Evolutionary conservation across 2,888 invertebrate species (phyloP), one percentile per base, ranked within the genome.

Genomic region (Xestia rhomboidea): DNA sequence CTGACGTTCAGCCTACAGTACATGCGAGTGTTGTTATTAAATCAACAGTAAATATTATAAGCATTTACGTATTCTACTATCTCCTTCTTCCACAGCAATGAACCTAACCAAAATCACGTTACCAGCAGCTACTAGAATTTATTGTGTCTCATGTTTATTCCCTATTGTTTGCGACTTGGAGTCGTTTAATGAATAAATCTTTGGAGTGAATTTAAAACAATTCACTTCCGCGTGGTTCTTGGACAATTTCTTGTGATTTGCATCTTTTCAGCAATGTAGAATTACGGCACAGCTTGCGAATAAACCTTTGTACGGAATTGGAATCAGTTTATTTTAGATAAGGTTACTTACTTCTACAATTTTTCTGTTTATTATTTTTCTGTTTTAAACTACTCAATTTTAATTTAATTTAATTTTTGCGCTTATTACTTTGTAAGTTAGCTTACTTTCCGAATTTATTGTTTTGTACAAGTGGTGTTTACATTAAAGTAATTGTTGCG

Each of bases 171-270:
- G 64, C 70, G 70, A 81, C 63, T 63, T 71, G 66, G 54, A 77
- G 51, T 74, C 71, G 63, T 76, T 81, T 72, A 77, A 85, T 85
- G 69, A 83, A 83, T 83, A 85, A 83, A 85, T 83, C 77, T 83
- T 67, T 67, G 77, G 62, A 84, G 72, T 84, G 81, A 84, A 85
- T 77, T 83, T 72, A 85, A 85, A 85, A 83, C 77, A 85, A 85
- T 85, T 83, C 74, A 85, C 85, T 85, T 69, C 69, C 66, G 73
- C 85, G 74, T 82, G 85, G 77, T 74, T 85, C 83, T 73, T 69
- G 83, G 85, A 85, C 85, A 72, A 85, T 85, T 85, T 75, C 77
- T 74, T 69, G 68, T 82, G 83, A 83, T 83, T 83, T 83, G 85
- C 83, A 82, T 83, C 77, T 77, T 85, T 77, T 77, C 77, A 85